These are phyloP conservation scores for Yponomeuta evonymella DNA, from an alignment of 2,888 invertebrate species.

Conservation along the genomic window DNA sequence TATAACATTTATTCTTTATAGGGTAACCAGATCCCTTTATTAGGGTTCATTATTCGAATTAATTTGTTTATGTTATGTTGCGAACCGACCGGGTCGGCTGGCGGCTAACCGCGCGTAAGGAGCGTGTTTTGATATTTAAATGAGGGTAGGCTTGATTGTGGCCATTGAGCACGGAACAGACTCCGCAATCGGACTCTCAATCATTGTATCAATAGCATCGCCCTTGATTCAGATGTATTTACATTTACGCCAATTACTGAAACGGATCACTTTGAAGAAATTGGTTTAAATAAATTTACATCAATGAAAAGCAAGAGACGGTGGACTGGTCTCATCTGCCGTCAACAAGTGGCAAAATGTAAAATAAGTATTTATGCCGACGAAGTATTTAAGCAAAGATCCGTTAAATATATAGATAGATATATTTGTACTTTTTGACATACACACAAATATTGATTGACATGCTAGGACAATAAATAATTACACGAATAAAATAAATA, in stretches of 20 bases:
- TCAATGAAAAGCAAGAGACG: too few species aligned
- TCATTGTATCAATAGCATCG: not conserved
- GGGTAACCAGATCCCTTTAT: slow-evolving; percentile 73
- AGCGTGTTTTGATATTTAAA: slow-evolving; percentile 73
- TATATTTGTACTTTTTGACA: too few species aligned
- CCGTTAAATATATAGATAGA: too few species aligned
- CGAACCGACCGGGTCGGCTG: slow-evolving; percentile 43
- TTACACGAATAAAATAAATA: too few species aligned
- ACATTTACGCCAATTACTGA: not conserved
- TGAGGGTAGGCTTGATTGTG: slow-evolving; percentile 67
- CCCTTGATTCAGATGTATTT: not conserved
- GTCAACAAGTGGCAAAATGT: too few species aligned
- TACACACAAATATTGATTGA: too few species aligned
- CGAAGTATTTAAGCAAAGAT: too few species aligned
- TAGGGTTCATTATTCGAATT: slow-evolving; percentile 74
- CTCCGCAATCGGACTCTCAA: not conserved
- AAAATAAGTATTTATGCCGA: too few species aligned
- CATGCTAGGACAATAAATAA: too few species aligned
- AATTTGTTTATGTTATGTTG: slow-evolving; percentile 75
- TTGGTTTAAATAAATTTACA: too few species aligned
- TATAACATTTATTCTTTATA: slow-evolving; percentile 73
- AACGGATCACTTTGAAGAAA: not conserved
- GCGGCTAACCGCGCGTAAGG: slow-evolving; percentile 54
- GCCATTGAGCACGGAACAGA: slow-evolving; percentile 35
- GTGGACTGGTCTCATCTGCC: too few species aligned